These are phyloP conservation scores for Sesia bembeciformis DNA, from an alignment of 2,888 invertebrate species.

Conservation along the genomic window DNA sequence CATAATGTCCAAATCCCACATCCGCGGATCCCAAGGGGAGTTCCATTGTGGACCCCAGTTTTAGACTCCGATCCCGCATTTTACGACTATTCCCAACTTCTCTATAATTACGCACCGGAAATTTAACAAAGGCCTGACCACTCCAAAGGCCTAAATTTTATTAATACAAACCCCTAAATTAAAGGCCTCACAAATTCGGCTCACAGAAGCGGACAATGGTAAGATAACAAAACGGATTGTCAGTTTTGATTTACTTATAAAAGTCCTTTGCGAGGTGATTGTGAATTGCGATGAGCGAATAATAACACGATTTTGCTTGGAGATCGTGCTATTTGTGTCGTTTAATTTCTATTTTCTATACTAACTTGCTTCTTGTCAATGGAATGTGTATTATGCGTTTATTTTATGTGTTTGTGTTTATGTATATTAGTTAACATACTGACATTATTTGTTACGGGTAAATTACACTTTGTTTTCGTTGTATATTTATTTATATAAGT, in stretches of 20 bases:
- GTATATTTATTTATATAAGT: too few relatives aligned
- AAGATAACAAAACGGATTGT: background rate
- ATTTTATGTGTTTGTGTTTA: too few relatives aligned
- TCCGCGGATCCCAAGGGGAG: background rate
- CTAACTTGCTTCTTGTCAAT: too few relatives aligned
- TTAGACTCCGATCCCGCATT: background rate
- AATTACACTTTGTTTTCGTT: too few relatives aligned
- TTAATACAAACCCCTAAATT: background rate
- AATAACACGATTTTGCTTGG: too few relatives aligned
- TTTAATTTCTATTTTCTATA: too few relatives aligned
- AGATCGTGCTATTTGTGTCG: too few relatives aligned
- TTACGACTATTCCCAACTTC: constrained; percentile 1
- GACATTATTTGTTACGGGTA: too few relatives aligned
- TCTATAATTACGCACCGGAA: constrained; percentile 1
- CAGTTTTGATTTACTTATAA: background rate
- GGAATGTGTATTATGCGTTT: too few relatives aligned
- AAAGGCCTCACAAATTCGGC: background rate
- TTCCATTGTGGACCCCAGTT: background rate
- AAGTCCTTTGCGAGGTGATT: too few relatives aligned
- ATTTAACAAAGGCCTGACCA: constrained; percentile 1
- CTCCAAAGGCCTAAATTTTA: background rate
- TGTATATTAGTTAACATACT: too few relatives aligned
- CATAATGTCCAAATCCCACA: background rate
- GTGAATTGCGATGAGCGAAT: too few relatives aligned
- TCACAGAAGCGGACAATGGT: background rate